Evolutionary conservation across 2,113 vertebrate species (phyloP).

Genomic region (Calidris pygmaea): DNA sequence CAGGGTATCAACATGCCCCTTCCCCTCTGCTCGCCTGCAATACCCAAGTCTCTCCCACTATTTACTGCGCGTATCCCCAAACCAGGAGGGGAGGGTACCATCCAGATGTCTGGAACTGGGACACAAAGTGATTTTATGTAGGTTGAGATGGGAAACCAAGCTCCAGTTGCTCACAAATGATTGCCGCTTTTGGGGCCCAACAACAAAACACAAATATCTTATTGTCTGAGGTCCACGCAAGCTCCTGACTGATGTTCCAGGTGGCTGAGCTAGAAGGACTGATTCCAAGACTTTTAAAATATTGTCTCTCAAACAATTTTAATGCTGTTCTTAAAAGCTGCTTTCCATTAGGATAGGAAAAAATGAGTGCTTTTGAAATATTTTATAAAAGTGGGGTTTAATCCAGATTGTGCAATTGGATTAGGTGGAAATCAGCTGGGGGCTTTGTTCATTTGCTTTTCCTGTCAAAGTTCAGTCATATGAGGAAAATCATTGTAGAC

Average conservation of each 20-base stretch:
- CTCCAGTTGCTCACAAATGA: background rate
- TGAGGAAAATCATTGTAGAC: background rate
- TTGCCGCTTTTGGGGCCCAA: background rate
- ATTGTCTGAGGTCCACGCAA: background rate
- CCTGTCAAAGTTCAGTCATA: background rate
- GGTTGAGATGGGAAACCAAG: background rate
- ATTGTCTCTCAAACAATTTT: background rate
- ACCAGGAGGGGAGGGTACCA: background rate
- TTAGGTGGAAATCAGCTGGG: background rate
- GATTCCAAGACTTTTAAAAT: background rate
- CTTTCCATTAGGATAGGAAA: background rate
- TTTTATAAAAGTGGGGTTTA: background rate
- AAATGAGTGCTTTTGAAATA: background rate
- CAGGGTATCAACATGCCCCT: fast-evolving
- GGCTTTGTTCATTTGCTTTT: background rate
- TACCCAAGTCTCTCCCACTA: background rate
- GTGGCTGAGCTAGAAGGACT: background rate
- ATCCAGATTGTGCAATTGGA: background rate
- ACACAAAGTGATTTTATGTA: background rate
- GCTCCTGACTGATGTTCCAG: background rate
- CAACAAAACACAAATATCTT: background rate
- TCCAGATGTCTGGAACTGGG: background rate
- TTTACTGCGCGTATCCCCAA: background rate
- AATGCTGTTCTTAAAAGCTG: background rate
- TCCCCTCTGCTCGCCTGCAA: fast-evolving